A percentile compares a stretch with the other conserved stretches of the same genome.
Evolutionary conservation across 2,888 invertebrate genomes (phyloP).

Genomic region (Hipparchia sbordonii): DNA sequence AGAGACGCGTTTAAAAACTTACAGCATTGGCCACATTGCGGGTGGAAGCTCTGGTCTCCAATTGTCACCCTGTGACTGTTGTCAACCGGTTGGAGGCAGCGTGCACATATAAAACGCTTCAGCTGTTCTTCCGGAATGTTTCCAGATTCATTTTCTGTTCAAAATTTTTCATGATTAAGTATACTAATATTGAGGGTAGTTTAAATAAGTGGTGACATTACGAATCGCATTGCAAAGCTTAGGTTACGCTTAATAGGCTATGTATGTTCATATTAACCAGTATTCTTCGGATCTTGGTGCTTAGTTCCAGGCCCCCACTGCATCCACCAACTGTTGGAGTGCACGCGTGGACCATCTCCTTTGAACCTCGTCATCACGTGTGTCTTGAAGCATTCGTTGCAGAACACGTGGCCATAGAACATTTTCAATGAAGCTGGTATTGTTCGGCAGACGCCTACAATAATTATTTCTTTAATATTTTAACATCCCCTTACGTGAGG

Average conservation of each 20-base stretch:
- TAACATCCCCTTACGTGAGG: too few species aligned
- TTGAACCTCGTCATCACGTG: conserved; percentile 65
- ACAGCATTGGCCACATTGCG: conserved; percentile 72
- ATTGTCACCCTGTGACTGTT: conserved; percentile 59
- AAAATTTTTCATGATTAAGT: neutral
- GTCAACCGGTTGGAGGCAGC: conserved; percentile 65
- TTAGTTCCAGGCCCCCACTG: conserved; percentile 64
- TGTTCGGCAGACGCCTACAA: conserved; percentile 66
- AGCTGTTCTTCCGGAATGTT: conserved; percentile 48
- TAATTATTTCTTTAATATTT: neutral
- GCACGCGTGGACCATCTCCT: conserved; percentile 59
- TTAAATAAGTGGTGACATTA: too few species aligned
- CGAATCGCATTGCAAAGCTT: too few species aligned
- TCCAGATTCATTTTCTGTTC: conserved; percentile 37
- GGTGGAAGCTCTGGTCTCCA: conserved; percentile 68
- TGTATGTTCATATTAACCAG: neutral
- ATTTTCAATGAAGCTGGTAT: conserved; percentile 69
- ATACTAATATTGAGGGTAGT: too few species aligned
- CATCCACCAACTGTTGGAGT: conserved; percentile 72
- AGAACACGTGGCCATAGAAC: conserved; percentile 78
- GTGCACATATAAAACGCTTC: conserved; percentile 63
- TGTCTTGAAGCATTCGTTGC: conserved; percentile 69
- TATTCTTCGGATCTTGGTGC: conserved; percentile 44
- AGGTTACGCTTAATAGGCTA: too few species aligned
- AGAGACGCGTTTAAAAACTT: conserved; percentile 43